phyloP scores from a whole-genome alignment of 2,113 vertebrate genomes.

The Oophaga pumilio region DNA sequence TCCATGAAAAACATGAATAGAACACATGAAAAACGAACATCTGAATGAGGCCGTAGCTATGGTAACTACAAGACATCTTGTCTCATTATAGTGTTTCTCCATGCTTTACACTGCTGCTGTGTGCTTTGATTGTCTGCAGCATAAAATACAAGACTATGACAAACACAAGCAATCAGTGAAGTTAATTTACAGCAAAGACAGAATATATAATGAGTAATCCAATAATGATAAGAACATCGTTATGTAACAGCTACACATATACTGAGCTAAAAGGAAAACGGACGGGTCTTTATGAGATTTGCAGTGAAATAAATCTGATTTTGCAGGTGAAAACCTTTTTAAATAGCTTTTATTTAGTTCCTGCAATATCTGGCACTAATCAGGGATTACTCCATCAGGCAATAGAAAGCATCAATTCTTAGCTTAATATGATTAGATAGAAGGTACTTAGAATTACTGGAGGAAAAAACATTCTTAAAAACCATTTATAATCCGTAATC shows the following conservation, averaged over 20 bases:
- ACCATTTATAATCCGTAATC: conserved; percentile 35
- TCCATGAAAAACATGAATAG: no score
- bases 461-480: conserved; percentile 25
- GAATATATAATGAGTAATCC: neutral
- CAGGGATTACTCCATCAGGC: conserved; percentile 37
- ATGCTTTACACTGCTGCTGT: neutral
- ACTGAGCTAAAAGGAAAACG: neutral
- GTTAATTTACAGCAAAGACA: neutral
- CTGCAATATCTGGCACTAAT: conserved; percentile 22
- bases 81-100: neutral
- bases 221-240: neutral
- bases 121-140: neutral
- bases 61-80: neutral
- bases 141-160: neutral
- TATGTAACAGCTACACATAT: neutral
- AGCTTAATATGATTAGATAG: conserved; percentile 27
- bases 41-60: no score
- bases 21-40: no score
- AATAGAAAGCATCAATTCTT: conserved; percentile 24
- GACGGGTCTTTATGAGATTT: neutral
- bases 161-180: neutral
- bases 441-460: conserved; percentile 36
- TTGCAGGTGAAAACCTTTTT: neutral
- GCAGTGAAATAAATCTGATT: neutral
- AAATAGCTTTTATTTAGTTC: conserved; percentile 31